A percentile compares a stretch with the other conserved stretches of the same genome.
Conservation (phyloP, 1,140 invertebrate species). For the Stenopsyche tienmushanensis region DNA sequence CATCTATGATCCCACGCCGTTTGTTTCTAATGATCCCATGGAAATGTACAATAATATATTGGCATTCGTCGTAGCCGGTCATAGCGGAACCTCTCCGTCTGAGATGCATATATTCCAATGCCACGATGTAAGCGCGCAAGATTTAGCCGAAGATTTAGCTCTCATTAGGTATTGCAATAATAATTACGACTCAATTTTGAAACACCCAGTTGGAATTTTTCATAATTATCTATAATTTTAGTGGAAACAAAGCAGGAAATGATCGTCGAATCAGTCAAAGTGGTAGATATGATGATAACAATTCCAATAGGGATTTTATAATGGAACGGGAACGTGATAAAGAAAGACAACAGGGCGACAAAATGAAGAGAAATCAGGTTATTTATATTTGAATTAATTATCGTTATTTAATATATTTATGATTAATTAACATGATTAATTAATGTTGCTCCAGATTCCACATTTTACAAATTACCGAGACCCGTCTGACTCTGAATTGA, state of each 20-base stretch:
- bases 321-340: conserved; percentile 52
- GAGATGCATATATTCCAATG: conserved; percentile 99
- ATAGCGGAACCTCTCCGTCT: conserved; percentile 54
- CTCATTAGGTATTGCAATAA: conserved; percentile 47
- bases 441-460: conserved; percentile 33
- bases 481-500: conserved; percentile 37
- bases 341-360: conserved; percentile 47
- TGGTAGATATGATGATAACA: conserved; percentile 28
- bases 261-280: conserved; percentile 44
- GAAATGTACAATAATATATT: conserved; percentile 99
- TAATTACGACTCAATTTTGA: background rate
- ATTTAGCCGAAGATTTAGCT: conserved; percentile 58
- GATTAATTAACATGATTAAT: background rate
- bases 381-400: background rate
- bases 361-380: conserved; percentile 48
- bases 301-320: conserved; percentile 48
- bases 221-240: background rate
- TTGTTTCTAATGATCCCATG: conserved; percentile 93
- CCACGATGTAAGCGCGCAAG: conserved; percentile 57
- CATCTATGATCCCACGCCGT: conserved; percentile 94
- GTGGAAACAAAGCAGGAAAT: conserved; percentile 3
- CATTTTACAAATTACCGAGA: conserved; percentile 36
- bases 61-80: conserved; percentile 87
- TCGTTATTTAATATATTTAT: no score
- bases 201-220: background rate